Base-by-base conservation (phyloP, 2,113 vertebrate genomes). In the Rynchops niger region DNA sequence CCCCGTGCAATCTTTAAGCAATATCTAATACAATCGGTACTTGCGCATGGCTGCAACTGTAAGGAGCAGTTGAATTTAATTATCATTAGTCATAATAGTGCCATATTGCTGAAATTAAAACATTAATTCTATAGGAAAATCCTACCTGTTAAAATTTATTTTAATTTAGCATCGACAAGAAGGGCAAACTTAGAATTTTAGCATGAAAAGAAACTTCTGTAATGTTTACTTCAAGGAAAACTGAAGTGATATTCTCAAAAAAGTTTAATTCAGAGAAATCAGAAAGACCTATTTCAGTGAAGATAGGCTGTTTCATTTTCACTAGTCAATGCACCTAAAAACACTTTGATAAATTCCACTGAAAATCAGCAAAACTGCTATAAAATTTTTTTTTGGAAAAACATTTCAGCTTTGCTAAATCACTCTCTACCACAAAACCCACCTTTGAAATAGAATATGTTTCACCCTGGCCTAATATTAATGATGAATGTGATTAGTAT, bases 371-470 rank as follows among this genome's bases (percentile, higher is more conserved):
- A 70, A 73, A 47, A 29, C 19, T 2, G 2, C 42, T 62, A 26
- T 17, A 78, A 81, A 81, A 50, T 49, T 36, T 74, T 74, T 65
- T 73, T 90, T 7, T 5, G 25, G 55, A 18, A 47, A 73, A 76
- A 70, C 26, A 47, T 55, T 90, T 90, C 74, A 80, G 34, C 53
- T 72, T 65, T 50, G 42, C 38, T 93, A 45, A 85, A 80, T 92
- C 42, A 42, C n/a, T 56, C 13, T 47, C 23, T 50, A 29, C 15
- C 20, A 52, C 11, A 27, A 72, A 82, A 90, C 70, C 2, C 40
- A 77, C 16, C 67, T 92, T 91, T 86, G 74, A 92, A 92, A 90
- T 52, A 56, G 59, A 76, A 56, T 21, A 36, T 7, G 1, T 50
- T 73, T 94, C 67, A 70, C 67, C 63, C 49, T 34, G 34, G 34